Evolutionary conservation across 37 sponge, comb jelly and placozoan species (phyloP), one percentile per base, ranked within the genome.

Genomic region (Theonella swinhoei): DNA sequence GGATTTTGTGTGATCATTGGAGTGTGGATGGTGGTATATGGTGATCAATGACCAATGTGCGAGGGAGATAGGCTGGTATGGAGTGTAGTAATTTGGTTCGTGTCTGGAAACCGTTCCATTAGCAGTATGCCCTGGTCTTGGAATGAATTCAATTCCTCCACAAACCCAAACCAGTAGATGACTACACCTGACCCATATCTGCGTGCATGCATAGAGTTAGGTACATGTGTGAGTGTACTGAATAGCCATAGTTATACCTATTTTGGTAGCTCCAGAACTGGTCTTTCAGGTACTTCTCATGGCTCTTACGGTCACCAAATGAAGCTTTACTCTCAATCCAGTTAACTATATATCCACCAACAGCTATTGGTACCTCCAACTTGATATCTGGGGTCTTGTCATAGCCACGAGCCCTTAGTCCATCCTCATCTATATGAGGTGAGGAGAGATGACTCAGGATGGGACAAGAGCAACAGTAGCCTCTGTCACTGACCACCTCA

Each of bases 271-370:
- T 91, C 89, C 89, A 90, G 34, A 88, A 85, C 64, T 96, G 97
- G 28, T 96, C 94, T 36, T 93, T 74, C n/a, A 93, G 80, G 64
- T 96, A 88, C 33, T 74, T 40, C 20, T 41, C 80, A 42, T 93
- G 94, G 34, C 80, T 86, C 39, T 61, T 33, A 42, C 81, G 86
- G 68, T 96, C 94, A 29, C 92, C 97, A 87, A 96, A 96, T 25
- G 88, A 87, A 23, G 97, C 97, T 39, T 96, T 96, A 79, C 97
- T 96, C 78, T 96, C 97, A 1, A 96, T 67, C 97, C 97, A 96
- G 78, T 90, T 85, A 22, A 96, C 69, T 60, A 91, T 70, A 54
- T 85, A 33, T 28, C 86, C 81, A 1, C 42, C 72, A 37, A 96
- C 91, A 34, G 91, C 94, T 79, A 78, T 35, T 1, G 97, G 97